Conservation (phyloP, 2,113 vertebrate genomes). For the Coracopsis vasa region DNA sequence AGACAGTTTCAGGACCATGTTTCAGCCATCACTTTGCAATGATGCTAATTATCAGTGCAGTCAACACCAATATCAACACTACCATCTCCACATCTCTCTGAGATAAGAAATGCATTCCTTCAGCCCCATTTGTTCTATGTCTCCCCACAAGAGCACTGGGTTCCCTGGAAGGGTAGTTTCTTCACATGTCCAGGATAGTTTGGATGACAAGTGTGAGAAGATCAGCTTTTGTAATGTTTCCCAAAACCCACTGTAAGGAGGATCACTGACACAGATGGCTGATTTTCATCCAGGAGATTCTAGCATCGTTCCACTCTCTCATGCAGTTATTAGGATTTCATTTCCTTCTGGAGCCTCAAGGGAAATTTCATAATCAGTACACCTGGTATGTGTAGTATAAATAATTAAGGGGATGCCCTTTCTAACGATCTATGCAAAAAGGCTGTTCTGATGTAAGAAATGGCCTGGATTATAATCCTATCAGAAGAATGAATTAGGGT, state of each 20-base stretch:
- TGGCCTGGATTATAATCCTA: neutral
- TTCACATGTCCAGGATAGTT: neutral
- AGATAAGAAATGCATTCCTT: neutral
- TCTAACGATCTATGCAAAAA: neutral
- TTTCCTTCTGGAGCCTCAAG: conserved; percentile 50
- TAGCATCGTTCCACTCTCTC: conserved; percentile 22
- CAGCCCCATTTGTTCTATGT: neutral
- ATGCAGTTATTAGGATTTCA: conserved; percentile 54
- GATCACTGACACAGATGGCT: neutral
- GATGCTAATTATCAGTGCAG: neutral
- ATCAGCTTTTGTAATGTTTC: neutral
- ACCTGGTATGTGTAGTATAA: conserved; percentile 48
- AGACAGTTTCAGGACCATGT: neutral
- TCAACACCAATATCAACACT: neutral
- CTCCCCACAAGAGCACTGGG: neutral
- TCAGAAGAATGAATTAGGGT: neutral
- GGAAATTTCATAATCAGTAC: conserved; percentile 54
- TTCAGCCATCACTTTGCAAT: neutral
- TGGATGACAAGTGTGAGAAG: neutral
- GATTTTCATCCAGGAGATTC: conserved; percentile 45
- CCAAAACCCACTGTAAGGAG: neutral
- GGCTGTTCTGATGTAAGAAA: conserved; percentile 5
- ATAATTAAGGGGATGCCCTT: conserved; percentile 47
- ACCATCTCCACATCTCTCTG: neutral
- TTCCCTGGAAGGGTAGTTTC: neutral